These are phyloP conservation scores for Epistrophella euchroma DNA, from an alignment of 2,888 invertebrate genomes.

Conservation along the genomic window DNA sequence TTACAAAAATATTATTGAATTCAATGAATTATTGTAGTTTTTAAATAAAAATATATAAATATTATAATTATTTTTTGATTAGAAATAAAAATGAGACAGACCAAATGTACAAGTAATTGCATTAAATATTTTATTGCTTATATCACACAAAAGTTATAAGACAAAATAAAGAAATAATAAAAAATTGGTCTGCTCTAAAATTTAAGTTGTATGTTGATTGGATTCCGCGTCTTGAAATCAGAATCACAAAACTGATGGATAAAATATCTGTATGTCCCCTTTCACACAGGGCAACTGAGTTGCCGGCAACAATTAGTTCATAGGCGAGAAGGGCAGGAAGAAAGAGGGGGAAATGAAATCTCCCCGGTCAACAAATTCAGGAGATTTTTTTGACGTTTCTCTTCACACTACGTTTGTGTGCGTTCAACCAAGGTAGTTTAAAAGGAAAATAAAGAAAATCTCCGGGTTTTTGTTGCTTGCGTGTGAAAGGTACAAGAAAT, in stretches of 20 bases:
- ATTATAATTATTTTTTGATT: constrained; percentile 52
- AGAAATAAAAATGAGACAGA: constrained; percentile 63
- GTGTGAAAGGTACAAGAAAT: too few species aligned
- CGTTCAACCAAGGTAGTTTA: too few species aligned
- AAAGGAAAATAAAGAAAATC: too few species aligned
- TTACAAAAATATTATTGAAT: constrained; percentile 56
- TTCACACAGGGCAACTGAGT: too few species aligned
- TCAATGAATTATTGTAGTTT: constrained; percentile 63
- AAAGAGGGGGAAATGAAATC: too few species aligned
- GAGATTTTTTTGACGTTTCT: too few species aligned
- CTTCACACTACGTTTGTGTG: too few species aligned
- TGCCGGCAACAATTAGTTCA: too few species aligned
- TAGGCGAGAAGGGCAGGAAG: too few species aligned
- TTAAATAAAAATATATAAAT: constrained; percentile 32
- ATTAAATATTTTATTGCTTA: not conserved
- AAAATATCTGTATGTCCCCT: too few species aligned
- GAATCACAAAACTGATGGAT: not conserved
- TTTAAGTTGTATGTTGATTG: not conserved
- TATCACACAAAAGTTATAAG: not conserved
- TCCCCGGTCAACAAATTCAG: too few species aligned
- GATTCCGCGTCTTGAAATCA: not conserved
- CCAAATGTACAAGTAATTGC: constrained; percentile 51
- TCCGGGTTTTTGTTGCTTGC: too few species aligned
- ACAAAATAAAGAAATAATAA: constrained; percentile 15
- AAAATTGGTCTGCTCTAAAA: constrained; percentile 32